Conservation (phyloP, 2,113 vertebrate genomes). For the Galbula dea region DNA sequence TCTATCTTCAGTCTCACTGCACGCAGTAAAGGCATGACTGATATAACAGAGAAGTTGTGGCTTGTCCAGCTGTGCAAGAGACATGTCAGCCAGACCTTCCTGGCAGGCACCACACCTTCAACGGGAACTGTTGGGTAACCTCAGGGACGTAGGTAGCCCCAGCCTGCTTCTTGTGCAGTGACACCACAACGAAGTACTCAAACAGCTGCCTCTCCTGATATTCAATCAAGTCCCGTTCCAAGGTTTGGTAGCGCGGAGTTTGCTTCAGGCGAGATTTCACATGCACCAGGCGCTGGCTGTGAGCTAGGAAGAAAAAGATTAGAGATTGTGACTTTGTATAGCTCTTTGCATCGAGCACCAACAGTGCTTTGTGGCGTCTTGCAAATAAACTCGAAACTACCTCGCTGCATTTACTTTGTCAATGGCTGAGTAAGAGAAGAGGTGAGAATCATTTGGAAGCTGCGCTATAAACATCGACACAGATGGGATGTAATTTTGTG, state of each 20-base stretch:
- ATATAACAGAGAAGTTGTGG: neutral
- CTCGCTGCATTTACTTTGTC: neutral
- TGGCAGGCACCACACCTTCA: conserved; percentile 76
- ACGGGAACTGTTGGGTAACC: conserved; percentile 94
- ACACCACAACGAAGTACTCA: conserved; percentile 94
- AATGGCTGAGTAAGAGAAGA: neutral
- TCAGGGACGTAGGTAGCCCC: conserved; percentile 88
- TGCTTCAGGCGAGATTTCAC: conserved; percentile 92
- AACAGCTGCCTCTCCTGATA: conserved; percentile 91
- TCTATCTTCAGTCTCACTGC: neutral
- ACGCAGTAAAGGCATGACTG: neutral
- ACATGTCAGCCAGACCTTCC: neutral
- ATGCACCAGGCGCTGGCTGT: conserved; percentile 90
- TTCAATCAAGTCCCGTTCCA: conserved; percentile 87
- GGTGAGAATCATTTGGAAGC: neutral
- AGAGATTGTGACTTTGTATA: neutral
- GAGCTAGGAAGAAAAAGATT: conserved; percentile 69
- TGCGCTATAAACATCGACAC: neutral
- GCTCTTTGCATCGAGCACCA: neutral
- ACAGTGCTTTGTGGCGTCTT: neutral
- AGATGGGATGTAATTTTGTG: neutral
- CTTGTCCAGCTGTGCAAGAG: neutral
- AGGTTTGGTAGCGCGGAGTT: conserved; percentile 78
- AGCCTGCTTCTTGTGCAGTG: conserved; percentile 89
- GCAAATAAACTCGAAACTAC: neutral